phyloP scores from a whole-genome alignment of 2,113 vertebrate genomes.

The Rattus rattus region DNA sequence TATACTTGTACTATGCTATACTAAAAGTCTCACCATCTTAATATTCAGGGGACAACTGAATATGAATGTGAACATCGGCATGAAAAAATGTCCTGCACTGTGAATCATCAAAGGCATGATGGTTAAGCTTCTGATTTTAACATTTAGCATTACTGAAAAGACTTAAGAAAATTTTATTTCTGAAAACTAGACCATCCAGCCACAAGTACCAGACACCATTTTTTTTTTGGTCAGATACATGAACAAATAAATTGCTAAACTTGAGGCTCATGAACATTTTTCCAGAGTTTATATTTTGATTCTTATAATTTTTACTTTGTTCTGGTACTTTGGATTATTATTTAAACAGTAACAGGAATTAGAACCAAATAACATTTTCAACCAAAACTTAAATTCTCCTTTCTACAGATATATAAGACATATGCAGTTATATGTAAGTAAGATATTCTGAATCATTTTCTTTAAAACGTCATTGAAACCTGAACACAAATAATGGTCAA shows the following conservation, averaged over 20 bases:
- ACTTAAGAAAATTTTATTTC: neutral
- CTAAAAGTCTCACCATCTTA: neutral
- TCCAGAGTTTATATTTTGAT: neutral
- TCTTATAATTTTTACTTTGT: neutral
- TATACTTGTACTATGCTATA: neutral
- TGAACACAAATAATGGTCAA: neutral
- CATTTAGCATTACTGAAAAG: neutral
- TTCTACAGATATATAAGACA: slow-evolving; percentile 6
- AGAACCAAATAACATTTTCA: neutral
- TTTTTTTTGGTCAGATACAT: neutral
- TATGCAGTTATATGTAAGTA: neutral
- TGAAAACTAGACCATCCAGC: neutral
- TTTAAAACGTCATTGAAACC: neutral
- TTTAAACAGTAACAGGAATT: slow-evolving; percentile 27
- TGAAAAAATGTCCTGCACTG: neutral
- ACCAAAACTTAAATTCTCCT: neutral
- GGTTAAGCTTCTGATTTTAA: neutral
- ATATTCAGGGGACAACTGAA: neutral
- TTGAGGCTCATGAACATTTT: neutral
- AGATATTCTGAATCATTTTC: neutral
- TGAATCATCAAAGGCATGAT: neutral
- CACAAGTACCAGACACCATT: neutral
- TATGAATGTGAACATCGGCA: neutral
- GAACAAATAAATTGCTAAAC: neutral
- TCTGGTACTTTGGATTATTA: neutral